Percentiles rank a stretch among this genome's conserved stretches.
These are phyloP conservation scores for Ichneumon xanthorius DNA, from an alignment of 2,888 invertebrate genomes.

Conservation along the genomic window DNA sequence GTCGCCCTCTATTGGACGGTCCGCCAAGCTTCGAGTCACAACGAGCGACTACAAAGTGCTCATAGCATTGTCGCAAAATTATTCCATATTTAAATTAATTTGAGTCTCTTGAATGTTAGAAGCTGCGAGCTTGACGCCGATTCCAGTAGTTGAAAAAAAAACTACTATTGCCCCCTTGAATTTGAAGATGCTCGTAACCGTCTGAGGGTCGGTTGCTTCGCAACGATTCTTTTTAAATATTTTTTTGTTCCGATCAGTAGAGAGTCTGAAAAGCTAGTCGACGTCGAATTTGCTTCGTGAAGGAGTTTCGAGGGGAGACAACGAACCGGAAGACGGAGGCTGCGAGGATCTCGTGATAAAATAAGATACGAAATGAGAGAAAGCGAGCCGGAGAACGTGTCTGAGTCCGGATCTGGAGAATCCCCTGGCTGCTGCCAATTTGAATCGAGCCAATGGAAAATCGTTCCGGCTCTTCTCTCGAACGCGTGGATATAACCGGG, in stretches of 20 bases:
- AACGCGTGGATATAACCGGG: conserved; percentile 28
- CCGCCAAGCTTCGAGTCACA: too few relatives aligned
- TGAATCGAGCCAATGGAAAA: conserved; percentile 63
- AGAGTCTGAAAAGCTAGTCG: neutral
- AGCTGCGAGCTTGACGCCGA: neutral
- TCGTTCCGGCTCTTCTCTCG: conserved; percentile 31
- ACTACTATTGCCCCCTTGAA: too few relatives aligned
- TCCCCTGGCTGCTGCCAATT: conserved; percentile 58
- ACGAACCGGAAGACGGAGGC: conserved; percentile 64
- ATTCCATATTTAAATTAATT: too few relatives aligned
- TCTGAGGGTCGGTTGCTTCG: neutral
- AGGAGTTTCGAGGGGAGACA: conserved; percentile 38
- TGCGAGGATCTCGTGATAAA: conserved; percentile 26
- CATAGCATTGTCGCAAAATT: too few relatives aligned
- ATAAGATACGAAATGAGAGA: conserved; percentile 17
- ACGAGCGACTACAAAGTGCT: too few relatives aligned
- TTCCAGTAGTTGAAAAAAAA: neutral
- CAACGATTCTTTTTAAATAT: neutral
- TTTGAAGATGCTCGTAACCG: too few relatives aligned
- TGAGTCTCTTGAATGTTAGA: neutral
- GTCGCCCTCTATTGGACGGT: too few relatives aligned
- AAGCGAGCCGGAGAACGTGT: conserved; percentile 26
- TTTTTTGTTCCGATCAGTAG: neutral
- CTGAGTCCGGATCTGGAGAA: conserved; percentile 51
- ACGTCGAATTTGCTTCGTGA: conserved; percentile 12